Base-by-base conservation (phyloP, 2,888 invertebrate genomes). In the Apotomis turbidana region DNA sequence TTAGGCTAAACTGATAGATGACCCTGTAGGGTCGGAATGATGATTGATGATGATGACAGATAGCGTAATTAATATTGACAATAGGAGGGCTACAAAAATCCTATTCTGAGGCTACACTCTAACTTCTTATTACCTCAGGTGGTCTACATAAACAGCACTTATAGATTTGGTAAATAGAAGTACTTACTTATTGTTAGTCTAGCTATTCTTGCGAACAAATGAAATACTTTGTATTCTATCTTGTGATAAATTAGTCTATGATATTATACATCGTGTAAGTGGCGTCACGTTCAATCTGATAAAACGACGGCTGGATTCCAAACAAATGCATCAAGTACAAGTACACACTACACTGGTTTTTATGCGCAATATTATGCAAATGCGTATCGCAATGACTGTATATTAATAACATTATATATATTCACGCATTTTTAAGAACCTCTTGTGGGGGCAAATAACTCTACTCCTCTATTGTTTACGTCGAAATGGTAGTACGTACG, bases 401-500 rank as follows among this genome's bases (percentile, higher is more conserved):
- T 49, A 49, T 49, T 49, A 10, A 49, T 10, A 49, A 27, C 27
- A 27, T 27, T 27, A 27, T 27, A 27, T 27, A 27, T 27, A 27
- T 27, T 49, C 6, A 49, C 9, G 49, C 9, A 6, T 49, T 49
- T 49, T 8, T 49, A 49, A 9, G 9, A 41, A 41, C 41, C 5
- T 41, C 41, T 41, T 41, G 27, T 27, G 9, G 10, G 10, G 49
- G 9, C 9, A 49, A 49, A 49, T 3, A 49, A 3, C 49, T 6
- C 49, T 49, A 49, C 49, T 10, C 3, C 9, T 49, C 9, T 49
- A 49, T 49, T 49, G 9, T 49, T 49, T 49, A 9, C 10, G 9
- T 49, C 9, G 5, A 10, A 49, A 10, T 6, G 66, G 54, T 49
- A 27, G 75, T 85, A 92, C 93, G 74, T 85, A 93, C 93, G 79